phyloP scores from a whole-genome alignment of 2,113 vertebrate genomes.

The Morone saxatilis region DNA sequence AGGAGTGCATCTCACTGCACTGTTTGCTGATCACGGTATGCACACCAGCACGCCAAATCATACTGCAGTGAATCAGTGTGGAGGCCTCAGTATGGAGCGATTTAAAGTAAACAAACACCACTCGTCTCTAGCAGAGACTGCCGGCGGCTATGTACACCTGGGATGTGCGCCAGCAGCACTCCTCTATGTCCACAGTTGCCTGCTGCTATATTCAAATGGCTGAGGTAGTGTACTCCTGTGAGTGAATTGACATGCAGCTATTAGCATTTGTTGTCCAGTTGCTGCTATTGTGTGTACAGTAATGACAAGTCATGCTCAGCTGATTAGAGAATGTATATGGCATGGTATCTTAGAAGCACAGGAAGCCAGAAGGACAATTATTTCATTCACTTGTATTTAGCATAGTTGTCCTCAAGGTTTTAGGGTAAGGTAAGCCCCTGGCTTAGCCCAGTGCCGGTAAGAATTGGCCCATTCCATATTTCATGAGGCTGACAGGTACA shows the following conservation, averaged over 20 bases:
- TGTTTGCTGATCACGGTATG: slow-evolving; percentile 63
- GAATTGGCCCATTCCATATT: slow-evolving; percentile 72
- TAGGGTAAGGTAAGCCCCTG: slow-evolving; percentile 44
- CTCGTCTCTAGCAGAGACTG: slow-evolving; percentile 58
- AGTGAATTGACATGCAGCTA: slow-evolving; percentile 33
- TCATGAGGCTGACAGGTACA: slow-evolving; percentile 80
- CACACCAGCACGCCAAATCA: slow-evolving; percentile 52
- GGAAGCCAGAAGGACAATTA: slow-evolving; percentile 10
- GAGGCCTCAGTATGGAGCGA: slow-evolving; percentile 52
- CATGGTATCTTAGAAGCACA: not conserved
- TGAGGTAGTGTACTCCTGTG: slow-evolving; percentile 2
- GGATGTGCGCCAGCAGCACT: slow-evolving; percentile 45
- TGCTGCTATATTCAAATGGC: slow-evolving; percentile 64
- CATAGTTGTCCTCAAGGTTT: slow-evolving; percentile 36
- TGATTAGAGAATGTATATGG: not conserved
- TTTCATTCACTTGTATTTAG: slow-evolving; percentile 29
- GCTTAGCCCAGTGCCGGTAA: slow-evolving; percentile 54
- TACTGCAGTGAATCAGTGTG: slow-evolving; percentile 58
- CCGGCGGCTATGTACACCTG: slow-evolving; percentile 64
- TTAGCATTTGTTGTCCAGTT: slow-evolving; percentile 45
- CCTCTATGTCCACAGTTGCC: slow-evolving; percentile 56
- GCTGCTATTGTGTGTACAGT: slow-evolving; percentile 10
- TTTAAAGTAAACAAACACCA: slow-evolving; percentile 76
- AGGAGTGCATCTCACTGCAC: slow-evolving; percentile 33
- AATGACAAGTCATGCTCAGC: not conserved